These are phyloP conservation scores for Patella pellucida DNA, from an alignment of 2,888 invertebrate species.

Conservation along the genomic window DNA sequence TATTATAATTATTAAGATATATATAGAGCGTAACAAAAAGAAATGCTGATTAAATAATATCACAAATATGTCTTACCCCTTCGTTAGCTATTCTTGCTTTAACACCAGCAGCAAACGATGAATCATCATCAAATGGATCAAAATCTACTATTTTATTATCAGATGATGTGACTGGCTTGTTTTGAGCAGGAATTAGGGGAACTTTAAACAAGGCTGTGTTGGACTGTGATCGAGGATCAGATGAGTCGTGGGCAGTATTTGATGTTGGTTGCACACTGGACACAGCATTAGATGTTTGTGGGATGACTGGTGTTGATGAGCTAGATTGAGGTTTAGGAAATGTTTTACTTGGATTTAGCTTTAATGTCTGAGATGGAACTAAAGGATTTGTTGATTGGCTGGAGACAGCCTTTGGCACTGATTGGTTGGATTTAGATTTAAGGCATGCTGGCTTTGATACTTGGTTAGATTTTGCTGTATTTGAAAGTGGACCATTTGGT, in stretches of 20 bases:
- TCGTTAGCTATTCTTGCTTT: conserved; percentile 47
- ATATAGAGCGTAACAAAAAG: no score
- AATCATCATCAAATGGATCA: conserved; percentile 51
- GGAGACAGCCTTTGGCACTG: conserved; percentile 4
- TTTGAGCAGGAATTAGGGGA: background rate
- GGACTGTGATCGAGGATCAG: no score
- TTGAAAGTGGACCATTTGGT: background rate
- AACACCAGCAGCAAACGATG: conserved; percentile 51
- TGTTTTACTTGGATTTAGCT: background rate
- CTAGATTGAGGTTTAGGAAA: conserved; percentile 11
- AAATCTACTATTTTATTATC: background rate
- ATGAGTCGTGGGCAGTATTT: no score
- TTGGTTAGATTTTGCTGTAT: conserved; percentile 7
- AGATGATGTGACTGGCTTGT: background rate
- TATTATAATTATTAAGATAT: no score
- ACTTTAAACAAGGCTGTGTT: background rate
- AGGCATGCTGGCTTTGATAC: conserved; percentile 3
- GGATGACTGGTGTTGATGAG: conserved; percentile 1
- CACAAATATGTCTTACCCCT: conserved; percentile 37
- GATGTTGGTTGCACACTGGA: no score
- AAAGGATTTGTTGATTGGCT: background rate
- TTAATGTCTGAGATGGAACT: background rate
- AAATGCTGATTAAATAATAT: no score
- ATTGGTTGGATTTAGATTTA: background rate
- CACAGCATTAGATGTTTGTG: no score